Base-by-base conservation (phyloP, 1,140 invertebrate species). In the Zaprionus ghesquierei region DNA sequence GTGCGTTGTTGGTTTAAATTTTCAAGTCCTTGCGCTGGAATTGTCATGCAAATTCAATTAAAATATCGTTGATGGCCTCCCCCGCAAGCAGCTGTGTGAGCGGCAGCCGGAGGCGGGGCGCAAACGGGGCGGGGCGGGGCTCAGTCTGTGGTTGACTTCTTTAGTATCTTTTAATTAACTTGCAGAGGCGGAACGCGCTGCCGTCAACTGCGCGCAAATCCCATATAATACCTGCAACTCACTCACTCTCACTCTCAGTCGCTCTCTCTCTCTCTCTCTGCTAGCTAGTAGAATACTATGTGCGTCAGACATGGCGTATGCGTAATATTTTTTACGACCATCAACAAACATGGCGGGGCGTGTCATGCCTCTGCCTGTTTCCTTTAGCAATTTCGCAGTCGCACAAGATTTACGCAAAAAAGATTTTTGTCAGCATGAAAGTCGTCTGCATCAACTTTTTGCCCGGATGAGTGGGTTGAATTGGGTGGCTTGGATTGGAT, bases 151-250 rank as follows among this genome's bases (percentile, higher is more conserved):
- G 38, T 56, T 76, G 71, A 66, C 79, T 84, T 79, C 84, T 84
- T 89, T 87, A 89, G 69, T 77, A 87, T 87, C 76, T 87, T 81
- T 79, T 87, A 89, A 87, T 87, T 87, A 87, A 89, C 79, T 89
- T 79, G 84, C 44, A 50, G 18, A 9, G 62, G 41, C 53, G 59
- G 65, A 64, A 46, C 49, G 62, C 50, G 70, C 20, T 29, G 27
- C 35, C 35, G 59, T 69, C 55, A 77, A 74, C 81, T 77, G 78
- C 69, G 75, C 65, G 65, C 75, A 59, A 85, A 85, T 82, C 64
- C 59, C 38, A 53, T 66, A 60, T 73, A 70, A 69, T 51, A 60
- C 62, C 66, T 61, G 60, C 58, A 69, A 41, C 61, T 44, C 69
- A 18, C 25, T 23, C n/a, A 31, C 9, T 2, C 38, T 46, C 27